These are phyloP conservation scores for Lithophane socia DNA, from an alignment of 2,888 invertebrate genomes.

Conservation along the genomic window DNA sequence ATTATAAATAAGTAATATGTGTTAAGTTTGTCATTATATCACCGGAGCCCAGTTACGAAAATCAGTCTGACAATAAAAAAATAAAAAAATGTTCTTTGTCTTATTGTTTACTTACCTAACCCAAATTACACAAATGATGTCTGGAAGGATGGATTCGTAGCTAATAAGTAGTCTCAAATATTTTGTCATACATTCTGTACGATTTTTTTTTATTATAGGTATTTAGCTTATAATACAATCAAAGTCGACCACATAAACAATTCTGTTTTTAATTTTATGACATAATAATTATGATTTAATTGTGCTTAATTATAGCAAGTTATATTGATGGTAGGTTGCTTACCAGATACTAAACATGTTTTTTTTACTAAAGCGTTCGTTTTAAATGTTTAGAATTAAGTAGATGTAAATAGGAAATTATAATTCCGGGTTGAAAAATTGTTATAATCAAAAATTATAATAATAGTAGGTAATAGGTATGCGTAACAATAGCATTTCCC, in stretches of 20 bases:
- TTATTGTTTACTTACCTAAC: constrained; percentile 5
- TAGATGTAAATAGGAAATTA: neutral
- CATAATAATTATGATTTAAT: constrained; percentile 22
- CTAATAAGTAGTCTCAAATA: neutral
- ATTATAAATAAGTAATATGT: neutral
- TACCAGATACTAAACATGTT: neutral
- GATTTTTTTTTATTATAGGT: constrained; percentile 11
- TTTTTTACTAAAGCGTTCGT: neutral
- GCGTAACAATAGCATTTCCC: neutral
- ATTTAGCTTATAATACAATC: neutral
- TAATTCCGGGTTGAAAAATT: neutral
- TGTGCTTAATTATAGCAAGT: constrained; percentile 21
- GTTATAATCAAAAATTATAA: neutral
- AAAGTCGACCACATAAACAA: neutral
- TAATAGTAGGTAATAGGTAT: neutral
- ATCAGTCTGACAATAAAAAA: constrained; percentile 3
- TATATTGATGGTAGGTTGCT: neutral
- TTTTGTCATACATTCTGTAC: neutral
- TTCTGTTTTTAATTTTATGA: neutral
- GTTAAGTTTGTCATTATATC: constrained; percentile 6
- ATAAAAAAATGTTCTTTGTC: neutral
- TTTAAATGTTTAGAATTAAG: neutral
- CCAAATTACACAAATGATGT: neutral
- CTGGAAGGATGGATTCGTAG: neutral
- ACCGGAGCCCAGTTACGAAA: neutral